phyloP scores from a whole-genome alignment of 2,888 invertebrate genomes.

The Bedellia somnulentella region DNA sequence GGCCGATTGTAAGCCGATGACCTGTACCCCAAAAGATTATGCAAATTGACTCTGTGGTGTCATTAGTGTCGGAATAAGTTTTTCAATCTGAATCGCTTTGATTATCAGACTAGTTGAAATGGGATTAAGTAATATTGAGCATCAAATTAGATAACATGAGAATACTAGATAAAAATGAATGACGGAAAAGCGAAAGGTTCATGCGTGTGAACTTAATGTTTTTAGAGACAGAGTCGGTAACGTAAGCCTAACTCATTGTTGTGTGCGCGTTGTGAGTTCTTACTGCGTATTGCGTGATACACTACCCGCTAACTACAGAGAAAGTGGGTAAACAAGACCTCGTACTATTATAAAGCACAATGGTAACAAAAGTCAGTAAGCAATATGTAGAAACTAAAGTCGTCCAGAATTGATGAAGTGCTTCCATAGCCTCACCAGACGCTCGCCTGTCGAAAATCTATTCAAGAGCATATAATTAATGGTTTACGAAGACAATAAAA shows the following conservation, averaged over 20 bases:
- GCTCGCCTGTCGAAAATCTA: constrained; percentile 1
- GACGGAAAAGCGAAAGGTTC: neutral
- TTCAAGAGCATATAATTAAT: constrained; percentile 4
- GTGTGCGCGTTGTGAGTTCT: constrained; percentile 1
- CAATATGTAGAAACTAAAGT: neutral
- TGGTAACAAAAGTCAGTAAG: constrained; percentile 10
- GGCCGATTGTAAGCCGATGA: too few relatives aligned
- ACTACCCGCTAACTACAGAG: constrained; percentile 16
- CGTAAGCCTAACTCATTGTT: neutral
- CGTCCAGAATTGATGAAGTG: constrained; percentile 1
- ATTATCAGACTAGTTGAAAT: too few relatives aligned
- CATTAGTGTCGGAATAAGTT: too few relatives aligned
- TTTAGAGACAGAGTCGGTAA: neutral
- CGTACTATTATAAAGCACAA: constrained; percentile 20
- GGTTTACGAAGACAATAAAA: constrained; percentile 3
- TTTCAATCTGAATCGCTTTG: too few relatives aligned
- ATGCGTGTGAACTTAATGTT: neutral
- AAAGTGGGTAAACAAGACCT: constrained; percentile 26
- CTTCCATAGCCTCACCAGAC: neutral
- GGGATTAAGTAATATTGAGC: too few relatives aligned
- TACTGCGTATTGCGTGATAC: constrained; percentile 20
- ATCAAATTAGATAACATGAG: too few relatives aligned
- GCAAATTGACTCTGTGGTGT: too few relatives aligned
- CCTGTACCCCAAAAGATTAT: too few relatives aligned
- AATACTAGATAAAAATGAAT: too few relatives aligned